A percentile compares a stretch with the other conserved stretches of the same genome.
Conservation (phyloP, 2,888 invertebrate species). For the Volucella inflata region DNA sequence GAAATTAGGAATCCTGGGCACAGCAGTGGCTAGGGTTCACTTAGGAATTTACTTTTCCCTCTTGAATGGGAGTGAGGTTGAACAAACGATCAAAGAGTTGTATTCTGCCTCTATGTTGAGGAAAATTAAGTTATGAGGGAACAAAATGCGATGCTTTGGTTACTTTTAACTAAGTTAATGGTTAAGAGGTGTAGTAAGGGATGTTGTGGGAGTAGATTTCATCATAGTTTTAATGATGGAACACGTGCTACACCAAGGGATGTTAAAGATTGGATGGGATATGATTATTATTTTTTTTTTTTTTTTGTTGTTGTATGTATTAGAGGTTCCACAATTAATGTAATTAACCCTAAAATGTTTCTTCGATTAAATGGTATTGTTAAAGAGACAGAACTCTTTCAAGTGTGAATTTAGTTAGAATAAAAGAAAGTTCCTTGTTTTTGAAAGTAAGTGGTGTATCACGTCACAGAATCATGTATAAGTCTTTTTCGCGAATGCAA, state of each 20-base stretch:
- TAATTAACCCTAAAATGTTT: neutral
- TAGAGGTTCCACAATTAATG: conserved; percentile 3
- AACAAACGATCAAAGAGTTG: conserved; percentile 59
- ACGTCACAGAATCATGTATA: too few relatives aligned
- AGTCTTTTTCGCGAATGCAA: too few relatives aligned
- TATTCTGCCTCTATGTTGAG: conserved; percentile 9
- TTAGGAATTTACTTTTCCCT: conserved; percentile 55
- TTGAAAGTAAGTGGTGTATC: too few relatives aligned
- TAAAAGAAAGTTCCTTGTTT: too few relatives aligned
- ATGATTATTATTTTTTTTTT: neutral
- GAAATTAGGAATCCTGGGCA: conserved; percentile 65
- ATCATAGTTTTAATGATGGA: conserved; percentile 6
- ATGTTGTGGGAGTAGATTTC: neutral
- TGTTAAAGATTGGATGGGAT: neutral
- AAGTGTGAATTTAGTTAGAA: too few relatives aligned
- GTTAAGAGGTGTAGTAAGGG: conserved; percentile 7
- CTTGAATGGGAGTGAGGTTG: conserved; percentile 12
- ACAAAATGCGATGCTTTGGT: conserved; percentile 69
- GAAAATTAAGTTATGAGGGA: conserved; percentile 61
- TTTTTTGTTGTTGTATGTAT: neutral
- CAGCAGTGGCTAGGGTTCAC: conserved; percentile 54
- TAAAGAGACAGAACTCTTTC: neutral
- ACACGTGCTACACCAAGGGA: neutral
- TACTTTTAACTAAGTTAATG: conserved; percentile 64
- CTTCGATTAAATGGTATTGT: too few relatives aligned